Evolutionary conservation across 2,797 vertebrate species (phyloP).

Genomic region (Anniella stebbinsi): DNA sequence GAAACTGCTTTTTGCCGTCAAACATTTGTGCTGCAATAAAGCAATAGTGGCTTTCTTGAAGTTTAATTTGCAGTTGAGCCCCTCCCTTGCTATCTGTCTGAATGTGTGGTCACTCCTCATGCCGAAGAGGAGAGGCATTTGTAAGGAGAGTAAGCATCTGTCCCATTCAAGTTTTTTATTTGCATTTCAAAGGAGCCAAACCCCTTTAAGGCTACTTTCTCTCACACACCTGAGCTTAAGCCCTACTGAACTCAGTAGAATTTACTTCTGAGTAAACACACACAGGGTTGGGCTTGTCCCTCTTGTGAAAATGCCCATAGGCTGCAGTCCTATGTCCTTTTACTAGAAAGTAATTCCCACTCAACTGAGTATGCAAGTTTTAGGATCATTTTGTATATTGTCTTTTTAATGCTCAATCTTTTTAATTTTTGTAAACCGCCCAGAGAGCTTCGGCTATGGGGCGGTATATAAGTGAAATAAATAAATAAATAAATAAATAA

Average conservation of each 20-base stretch:
- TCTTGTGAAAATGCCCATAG: background rate
- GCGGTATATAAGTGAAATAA: too few relatives aligned
- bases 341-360: background rate
- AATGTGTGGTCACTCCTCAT: background rate
- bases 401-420: too few relatives aligned
- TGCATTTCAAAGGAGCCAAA: conserved; percentile 2
- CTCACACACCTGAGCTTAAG: background rate
- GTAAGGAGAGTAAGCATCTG: conserved; percentile 5
- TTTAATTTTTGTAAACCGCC: too few relatives aligned
- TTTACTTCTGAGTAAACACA: background rate
- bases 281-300: background rate
- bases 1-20: background rate
- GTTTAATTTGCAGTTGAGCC: background rate
- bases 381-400: too few relatives aligned
- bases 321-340: background rate
- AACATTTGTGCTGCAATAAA: background rate
- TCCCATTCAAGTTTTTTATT: background rate
- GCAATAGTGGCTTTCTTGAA: background rate
- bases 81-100: background rate
- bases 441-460: too few relatives aligned
- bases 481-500: too few relatives aligned
- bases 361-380: background rate
- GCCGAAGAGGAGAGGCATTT: background rate
- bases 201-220: background rate
- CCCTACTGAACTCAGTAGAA: background rate